Base-by-base conservation (phyloP, 1,140 invertebrate species). In the Drosophila prosaltans region DNA sequence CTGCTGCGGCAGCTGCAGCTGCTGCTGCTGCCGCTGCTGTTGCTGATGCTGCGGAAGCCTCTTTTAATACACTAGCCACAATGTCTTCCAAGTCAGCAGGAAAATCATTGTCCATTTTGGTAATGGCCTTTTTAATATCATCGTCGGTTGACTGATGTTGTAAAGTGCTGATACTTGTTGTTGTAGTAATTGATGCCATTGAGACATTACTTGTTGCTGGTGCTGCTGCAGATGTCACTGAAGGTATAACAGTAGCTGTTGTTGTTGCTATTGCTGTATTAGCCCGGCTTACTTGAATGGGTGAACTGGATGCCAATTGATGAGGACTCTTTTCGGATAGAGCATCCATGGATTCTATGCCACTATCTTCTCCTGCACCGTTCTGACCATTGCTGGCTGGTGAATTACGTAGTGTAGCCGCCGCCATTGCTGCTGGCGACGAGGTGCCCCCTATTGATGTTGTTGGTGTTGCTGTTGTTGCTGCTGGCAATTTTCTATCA, bases 271-370 rank as follows among this genome's bases (percentile, higher is more conserved):
- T 39, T 62, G 67, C 30, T 39, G 70, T 36, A 8, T 24, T n/a
- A 5, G 60, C 32, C 58, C 75, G 92, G 83, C 39, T 88, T 51
- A 82, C 60, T 55, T 92, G 90, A 11, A 80, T 78, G n/a, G 89
- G 89, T 72, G 80, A 91, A 64, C 89, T 84, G 32, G 94, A 95
- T 64, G 94, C 94, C 36, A 94, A 95, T 91, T 98, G 97, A 91
- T 97, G 97, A 2, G 97, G 97, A 74, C 96, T 97, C 90, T 98
- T 98, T 85, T 98, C 97, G 26, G 97, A 97, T 3, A 98, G 92
- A 2, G 97, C 97, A 89, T 98, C 97, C 97, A 98, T 97, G 4
- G 97, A 97, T 91, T 98, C 97, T 21, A 98, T 98, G 2, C 97
- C 97, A 45, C 97, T 97, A 92, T 98, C 97, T 92, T 98, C 97